phyloP scores from a whole-genome alignment of 2,113 vertebrate genomes.

The Laticauda colubrina region DNA sequence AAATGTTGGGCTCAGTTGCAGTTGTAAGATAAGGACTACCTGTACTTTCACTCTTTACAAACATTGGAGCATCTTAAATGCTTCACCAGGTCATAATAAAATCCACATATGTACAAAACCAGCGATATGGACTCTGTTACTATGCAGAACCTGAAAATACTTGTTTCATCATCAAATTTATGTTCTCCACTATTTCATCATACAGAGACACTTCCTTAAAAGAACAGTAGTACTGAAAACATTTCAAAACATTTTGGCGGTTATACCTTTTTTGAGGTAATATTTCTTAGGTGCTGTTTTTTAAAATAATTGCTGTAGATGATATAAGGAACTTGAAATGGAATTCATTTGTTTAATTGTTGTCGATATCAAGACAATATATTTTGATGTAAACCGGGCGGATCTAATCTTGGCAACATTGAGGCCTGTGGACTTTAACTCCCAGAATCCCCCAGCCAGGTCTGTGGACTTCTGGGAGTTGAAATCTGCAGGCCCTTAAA shows the following conservation, averaged over 20 bases:
- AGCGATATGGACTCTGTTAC: neutral
- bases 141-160: neutral
- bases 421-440: neutral
- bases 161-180: constrained; percentile 11
- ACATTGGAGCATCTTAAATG: neutral
- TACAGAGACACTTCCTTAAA: constrained; percentile 14
- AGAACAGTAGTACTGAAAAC: constrained; percentile 13
- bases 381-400: neutral
- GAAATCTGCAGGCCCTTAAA: neutral
- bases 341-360: constrained; percentile 43
- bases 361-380: constrained; percentile 41
- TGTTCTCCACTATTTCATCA: neutral
- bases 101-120: neutral
- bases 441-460: neutral
- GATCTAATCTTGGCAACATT: neutral
- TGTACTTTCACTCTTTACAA: constrained; percentile 31
- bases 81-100: constrained; percentile 41
- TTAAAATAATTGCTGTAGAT: neutral
- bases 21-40: neutral
- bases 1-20: neutral
- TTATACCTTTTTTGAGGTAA: constrained; percentile 39
- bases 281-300: neutral
- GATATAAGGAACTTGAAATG: neutral
- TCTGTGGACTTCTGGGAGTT: neutral
- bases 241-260: constrained; percentile 21